A percentile compares a stretch with the other conserved stretches of the same genome.
These are phyloP conservation scores for Uromys caudimaculatus DNA, from an alignment of 2,797 vertebrate species.

Conservation along the genomic window DNA sequence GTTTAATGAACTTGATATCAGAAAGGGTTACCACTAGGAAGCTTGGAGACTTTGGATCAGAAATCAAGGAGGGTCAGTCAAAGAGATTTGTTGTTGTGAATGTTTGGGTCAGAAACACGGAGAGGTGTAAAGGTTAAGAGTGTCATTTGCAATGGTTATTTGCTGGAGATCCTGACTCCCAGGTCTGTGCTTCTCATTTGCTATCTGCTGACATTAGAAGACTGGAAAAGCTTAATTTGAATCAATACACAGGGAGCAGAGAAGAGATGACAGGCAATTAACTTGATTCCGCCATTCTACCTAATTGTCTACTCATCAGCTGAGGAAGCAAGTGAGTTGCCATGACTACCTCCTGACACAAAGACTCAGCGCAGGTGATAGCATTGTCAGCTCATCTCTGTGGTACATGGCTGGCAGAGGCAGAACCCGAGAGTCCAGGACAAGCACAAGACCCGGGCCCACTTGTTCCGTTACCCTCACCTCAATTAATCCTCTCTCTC, in stretches of 20 bases:
- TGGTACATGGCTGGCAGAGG: conserved; percentile 10
- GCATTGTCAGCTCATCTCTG: conserved; percentile 60
- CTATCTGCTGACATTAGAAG: conserved; percentile 74
- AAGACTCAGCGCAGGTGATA: conserved; percentile 68
- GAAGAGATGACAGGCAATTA: conserved; percentile 83
- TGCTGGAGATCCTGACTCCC: conserved; percentile 58
- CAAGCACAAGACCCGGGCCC: conserved; percentile 18
- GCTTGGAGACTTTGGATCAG: conserved; percentile 29
- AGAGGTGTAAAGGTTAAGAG: conserved; percentile 45
- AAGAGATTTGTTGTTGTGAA: conserved; percentile 68
- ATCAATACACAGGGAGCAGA: conserved; percentile 78
- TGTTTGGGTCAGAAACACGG: conserved; percentile 56
- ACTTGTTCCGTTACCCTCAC: background rate
- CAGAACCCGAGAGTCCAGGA: background rate
- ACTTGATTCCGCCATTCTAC: conserved; percentile 78
- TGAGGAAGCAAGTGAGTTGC: conserved; percentile 78
- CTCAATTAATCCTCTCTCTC: background rate
- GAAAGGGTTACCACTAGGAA: conserved; percentile 44
- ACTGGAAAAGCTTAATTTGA: conserved; percentile 79
- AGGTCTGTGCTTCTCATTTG: conserved; percentile 24
- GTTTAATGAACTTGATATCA: background rate
- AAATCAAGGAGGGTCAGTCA: conserved; percentile 49
- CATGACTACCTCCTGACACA: conserved; percentile 82
- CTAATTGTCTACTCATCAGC: conserved; percentile 78
- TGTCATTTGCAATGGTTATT: background rate